Conservation (phyloP, 1,140 invertebrate species). For the Drosophila quadrilineata region DNA sequence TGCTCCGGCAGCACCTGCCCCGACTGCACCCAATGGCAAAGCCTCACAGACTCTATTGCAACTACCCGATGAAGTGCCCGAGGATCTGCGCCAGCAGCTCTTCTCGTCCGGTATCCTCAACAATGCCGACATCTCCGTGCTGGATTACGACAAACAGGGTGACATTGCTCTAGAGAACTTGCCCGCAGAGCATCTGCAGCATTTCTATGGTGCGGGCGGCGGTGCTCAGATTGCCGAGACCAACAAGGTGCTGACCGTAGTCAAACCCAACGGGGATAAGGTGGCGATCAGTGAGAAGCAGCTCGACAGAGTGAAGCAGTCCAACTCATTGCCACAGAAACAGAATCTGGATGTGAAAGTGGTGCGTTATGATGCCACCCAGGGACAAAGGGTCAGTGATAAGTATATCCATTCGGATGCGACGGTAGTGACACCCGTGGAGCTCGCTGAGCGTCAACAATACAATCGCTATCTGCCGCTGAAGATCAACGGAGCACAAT, state of each 20-base stretch:
- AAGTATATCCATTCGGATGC: conserved; percentile 88
- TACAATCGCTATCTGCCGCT: conserved; percentile 92
- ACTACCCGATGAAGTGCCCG: conserved; percentile 92
- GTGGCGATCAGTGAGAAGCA: conserved; percentile 82
- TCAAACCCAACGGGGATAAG: conserved; percentile 84
- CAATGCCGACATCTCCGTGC: conserved; percentile 92
- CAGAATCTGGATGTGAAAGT: conserved; percentile 91
- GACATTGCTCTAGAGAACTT: conserved; percentile 91
- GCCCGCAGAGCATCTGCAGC: conserved; percentile 91
- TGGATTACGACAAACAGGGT: conserved; percentile 94
- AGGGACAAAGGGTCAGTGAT: conserved; percentile 87
- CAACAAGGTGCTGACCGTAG: conserved; percentile 85
- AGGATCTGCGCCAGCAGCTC: conserved; percentile 90
- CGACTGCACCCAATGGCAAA: conserved; percentile 79
- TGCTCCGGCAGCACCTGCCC: too few species aligned
- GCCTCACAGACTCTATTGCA: conserved; percentile 82
- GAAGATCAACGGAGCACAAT: conserved; percentile 91
- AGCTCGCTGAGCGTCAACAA: conserved; percentile 86
- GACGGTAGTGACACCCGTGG: conserved; percentile 87
- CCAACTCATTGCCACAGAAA: conserved; percentile 80
- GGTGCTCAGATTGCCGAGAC: conserved; percentile 86
- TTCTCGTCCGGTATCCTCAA: conserved; percentile 92
- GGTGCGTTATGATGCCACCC: conserved; percentile 89
- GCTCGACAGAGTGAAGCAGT: conserved; percentile 82
- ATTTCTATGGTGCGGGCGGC: conserved; percentile 90